A percentile compares a stretch with the other conserved stretches of the same genome.
phyloP scores from a whole-genome alignment of 2,888 invertebrate species.

The Perizoma flavofasciatum region DNA sequence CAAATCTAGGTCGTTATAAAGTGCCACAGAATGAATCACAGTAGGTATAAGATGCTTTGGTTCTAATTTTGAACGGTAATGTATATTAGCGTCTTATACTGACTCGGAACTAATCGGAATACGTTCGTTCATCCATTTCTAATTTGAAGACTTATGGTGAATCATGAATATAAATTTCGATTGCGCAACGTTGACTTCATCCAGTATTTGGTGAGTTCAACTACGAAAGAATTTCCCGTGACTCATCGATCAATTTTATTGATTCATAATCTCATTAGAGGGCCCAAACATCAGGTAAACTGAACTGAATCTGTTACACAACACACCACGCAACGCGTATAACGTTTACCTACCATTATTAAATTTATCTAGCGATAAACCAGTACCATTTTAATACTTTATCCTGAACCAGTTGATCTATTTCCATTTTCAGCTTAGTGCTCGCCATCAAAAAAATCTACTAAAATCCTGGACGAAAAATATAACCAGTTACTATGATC shows the following conservation, averaged over 20 bases:
- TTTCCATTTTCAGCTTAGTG: slow-evolving; percentile 10
- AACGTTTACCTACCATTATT: too few species aligned
- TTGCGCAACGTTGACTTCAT: slow-evolving; percentile 32
- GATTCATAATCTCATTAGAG: slow-evolving; percentile 3
- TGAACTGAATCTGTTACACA: slow-evolving; percentile 1
- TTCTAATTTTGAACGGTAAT: slow-evolving; percentile 49
- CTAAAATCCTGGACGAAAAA: slow-evolving; percentile 11
- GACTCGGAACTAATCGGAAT: slow-evolving; percentile 45
- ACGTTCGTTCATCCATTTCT: slow-evolving; percentile 32
- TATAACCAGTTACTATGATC: slow-evolving; percentile 6
- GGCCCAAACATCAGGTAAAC: neutral
- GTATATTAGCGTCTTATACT: slow-evolving; percentile 41
- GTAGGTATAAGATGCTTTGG: slow-evolving; percentile 46
- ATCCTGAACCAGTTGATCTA: slow-evolving; percentile 1
- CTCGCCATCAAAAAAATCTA: slow-evolving; percentile 3
- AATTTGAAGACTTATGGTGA: slow-evolving; percentile 26
- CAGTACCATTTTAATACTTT: slow-evolving; percentile 1
- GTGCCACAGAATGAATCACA: slow-evolving; percentile 20
- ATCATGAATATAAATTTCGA: slow-evolving; percentile 30
- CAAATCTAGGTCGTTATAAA: slow-evolving; percentile 34
- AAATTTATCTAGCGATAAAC: neutral
- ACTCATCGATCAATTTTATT: slow-evolving; percentile 16
- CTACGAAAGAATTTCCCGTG: slow-evolving; percentile 15
- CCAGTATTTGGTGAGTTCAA: slow-evolving; percentile 14
- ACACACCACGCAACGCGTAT: neutral